A percentile compares a stretch with the other conserved stretches of the same genome.
These are phyloP conservation scores for Panorpa germanica DNA, from an alignment of 2,888 invertebrate species.

Conservation along the genomic window DNA sequence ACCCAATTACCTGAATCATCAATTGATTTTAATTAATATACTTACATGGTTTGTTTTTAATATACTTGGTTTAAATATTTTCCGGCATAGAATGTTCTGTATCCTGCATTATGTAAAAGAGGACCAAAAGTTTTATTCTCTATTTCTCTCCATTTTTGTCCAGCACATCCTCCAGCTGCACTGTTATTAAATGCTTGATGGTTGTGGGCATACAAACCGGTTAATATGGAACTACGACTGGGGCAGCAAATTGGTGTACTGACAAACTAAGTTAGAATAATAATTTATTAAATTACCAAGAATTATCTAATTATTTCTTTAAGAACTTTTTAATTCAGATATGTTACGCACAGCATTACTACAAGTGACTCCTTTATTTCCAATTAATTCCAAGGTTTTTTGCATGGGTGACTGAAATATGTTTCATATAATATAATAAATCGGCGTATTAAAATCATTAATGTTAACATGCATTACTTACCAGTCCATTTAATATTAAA, in stretches of 20 bases:
- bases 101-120: constrained; percentile 40
- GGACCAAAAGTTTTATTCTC: constrained; percentile 53
- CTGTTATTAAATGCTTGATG: constrained; percentile 64
- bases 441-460: constrained; percentile 9
- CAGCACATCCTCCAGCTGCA: constrained; percentile 55
- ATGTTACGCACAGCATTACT: constrained; percentile 46
- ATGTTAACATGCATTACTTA: constrained; percentile 23
- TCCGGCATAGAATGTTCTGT: constrained; percentile 79
- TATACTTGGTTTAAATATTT: constrained; percentile 80
- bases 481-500: constrained; percentile 54
- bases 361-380: constrained; percentile 44
- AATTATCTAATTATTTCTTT: constrained; percentile 1
- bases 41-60: not conserved
- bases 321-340: constrained; percentile 5
- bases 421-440: constrained; percentile 12
- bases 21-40: constrained; percentile 7
- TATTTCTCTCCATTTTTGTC: constrained; percentile 40
- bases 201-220: constrained; percentile 72
- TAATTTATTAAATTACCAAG: not conserved
- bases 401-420: constrained; percentile 44
- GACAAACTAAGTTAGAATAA: constrained; percentile 42
- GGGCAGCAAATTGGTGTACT: constrained; percentile 80
- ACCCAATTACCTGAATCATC: constrained; percentile 4
- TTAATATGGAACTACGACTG: constrained; percentile 69
- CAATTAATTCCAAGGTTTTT: constrained; percentile 39